Conservation (phyloP, 2,797 vertebrate species). For the Pantherophis alleghaniensis region DNA sequence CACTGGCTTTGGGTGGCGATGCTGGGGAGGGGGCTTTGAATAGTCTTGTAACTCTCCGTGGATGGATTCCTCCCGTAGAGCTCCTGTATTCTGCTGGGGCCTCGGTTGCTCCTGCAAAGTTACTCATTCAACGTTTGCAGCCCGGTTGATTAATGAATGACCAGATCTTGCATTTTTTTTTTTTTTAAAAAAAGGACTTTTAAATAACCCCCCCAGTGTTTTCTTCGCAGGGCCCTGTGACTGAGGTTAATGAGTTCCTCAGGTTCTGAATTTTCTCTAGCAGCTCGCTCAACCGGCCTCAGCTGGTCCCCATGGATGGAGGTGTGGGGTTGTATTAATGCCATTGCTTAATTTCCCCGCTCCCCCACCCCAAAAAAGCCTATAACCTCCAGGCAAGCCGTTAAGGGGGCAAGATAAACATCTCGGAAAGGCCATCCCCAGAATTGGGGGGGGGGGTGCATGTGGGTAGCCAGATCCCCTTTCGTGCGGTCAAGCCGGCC, state of each 20-base stretch:
- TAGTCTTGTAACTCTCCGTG: conserved; percentile 51
- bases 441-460: conserved; percentile 43
- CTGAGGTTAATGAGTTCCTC: conserved; percentile 74
- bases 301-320: conserved; percentile 25
- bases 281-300: conserved; percentile 48
- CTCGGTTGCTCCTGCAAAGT: conserved; percentile 68
- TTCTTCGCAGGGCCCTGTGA: conserved; percentile 72
- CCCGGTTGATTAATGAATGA: conserved; percentile 82
- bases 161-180: conserved; percentile 71
- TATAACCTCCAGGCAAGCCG: conserved; percentile 62
- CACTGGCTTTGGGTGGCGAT: conserved; percentile 13
- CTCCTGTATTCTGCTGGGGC: conserved; percentile 43
- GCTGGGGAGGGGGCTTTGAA: conserved; percentile 40
- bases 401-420: conserved; percentile 65
- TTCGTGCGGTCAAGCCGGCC: conserved; percentile 62
- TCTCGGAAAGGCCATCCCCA: conserved; percentile 46
- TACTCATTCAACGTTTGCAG: conserved; percentile 78
- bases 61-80: conserved; percentile 39
- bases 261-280: conserved; percentile 46
- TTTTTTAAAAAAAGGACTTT: conserved; percentile 69
- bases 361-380: conserved; percentile 29
- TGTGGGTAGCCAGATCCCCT: conserved; percentile 64
- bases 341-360: conserved; percentile 58
- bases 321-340: conserved; percentile 32
- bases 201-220: conserved; percentile 69